phyloP scores from a whole-genome alignment of 2,797 vertebrate genomes.

The Setipinna tenuifilis region DNA sequence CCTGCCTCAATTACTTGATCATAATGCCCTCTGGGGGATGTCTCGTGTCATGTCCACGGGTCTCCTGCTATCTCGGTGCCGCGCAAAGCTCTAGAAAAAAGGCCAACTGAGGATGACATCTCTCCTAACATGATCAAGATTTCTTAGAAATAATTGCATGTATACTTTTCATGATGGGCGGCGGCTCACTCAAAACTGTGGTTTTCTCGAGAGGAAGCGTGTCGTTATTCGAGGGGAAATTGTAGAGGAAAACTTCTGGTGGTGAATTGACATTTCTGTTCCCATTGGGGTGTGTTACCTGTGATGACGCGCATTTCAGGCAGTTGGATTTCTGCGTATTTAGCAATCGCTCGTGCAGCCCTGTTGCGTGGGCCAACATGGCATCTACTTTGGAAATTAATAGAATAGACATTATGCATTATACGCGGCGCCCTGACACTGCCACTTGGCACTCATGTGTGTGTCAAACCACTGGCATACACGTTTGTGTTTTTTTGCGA shows the following conservation, averaged over 20 bases:
- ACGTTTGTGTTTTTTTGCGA: background rate
- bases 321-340: background rate
- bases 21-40: slow-evolving; percentile 70
- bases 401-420: background rate
- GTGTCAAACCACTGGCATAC: background rate
- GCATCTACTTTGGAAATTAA: background rate
- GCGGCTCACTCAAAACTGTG: background rate
- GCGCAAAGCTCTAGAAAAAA: background rate
- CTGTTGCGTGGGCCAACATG: background rate
- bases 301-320: background rate
- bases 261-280: slow-evolving; percentile 25
- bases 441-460: background rate
- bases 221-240: slow-evolving; percentile 29
- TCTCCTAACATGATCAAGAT: slow-evolving; percentile 27
- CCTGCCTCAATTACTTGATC: slow-evolving; percentile 51
- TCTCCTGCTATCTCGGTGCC: background rate
- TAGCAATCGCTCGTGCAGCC: background rate
- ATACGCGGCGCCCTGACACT: background rate
- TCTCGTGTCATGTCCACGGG: slow-evolving; percentile 57
- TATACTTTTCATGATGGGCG: slow-evolving; percentile 5
- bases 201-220: background rate
- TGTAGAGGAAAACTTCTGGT: slow-evolving; percentile 18
- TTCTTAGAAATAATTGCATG: slow-evolving; percentile 21
- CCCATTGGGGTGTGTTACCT: slow-evolving; percentile 6
- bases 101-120: slow-evolving; percentile 7